Evolutionary conservation across 2,113 vertebrate species (phyloP).

Genomic region (Ranitomeya imitator): DNA sequence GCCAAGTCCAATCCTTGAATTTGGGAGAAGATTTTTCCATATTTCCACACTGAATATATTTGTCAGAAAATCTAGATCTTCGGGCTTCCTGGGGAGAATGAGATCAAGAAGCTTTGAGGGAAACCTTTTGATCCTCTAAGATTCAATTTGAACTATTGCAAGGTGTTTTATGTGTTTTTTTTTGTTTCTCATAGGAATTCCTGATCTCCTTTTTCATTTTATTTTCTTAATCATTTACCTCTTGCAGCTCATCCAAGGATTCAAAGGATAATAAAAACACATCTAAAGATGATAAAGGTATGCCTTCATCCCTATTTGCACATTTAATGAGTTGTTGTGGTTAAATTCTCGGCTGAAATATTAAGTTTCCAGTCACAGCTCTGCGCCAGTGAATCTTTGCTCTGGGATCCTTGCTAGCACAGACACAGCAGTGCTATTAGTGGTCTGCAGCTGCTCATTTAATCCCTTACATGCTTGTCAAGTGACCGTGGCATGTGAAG

Average conservation of each 20-base stretch:
- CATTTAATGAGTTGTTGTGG: too few species aligned
- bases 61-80: conserved; percentile 94
- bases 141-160: conserved; percentile 77
- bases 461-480: too few species aligned
- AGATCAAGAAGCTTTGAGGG: conserved; percentile 92
- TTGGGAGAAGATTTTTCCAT: conserved; percentile 90
- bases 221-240: conserved; percentile 82
- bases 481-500: too few species aligned
- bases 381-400: too few species aligned
- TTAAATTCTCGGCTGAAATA: too few species aligned
- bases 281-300: conserved; percentile 96
- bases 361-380: too few species aligned
- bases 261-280: conserved; percentile 89
- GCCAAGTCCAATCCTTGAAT: conserved; percentile 94
- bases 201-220: conserved; percentile 68
- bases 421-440: too few species aligned
- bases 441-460: too few species aligned
- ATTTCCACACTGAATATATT: conserved; percentile 94
- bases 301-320: conserved; percentile 22
- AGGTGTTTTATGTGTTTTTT: conserved; percentile 64
- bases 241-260: conserved; percentile 93
- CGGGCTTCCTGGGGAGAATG: conserved; percentile 91
- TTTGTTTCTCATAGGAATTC: conserved; percentile 49
- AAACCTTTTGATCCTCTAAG: conserved; percentile 83
- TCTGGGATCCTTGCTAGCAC: too few species aligned